Base-by-base conservation (phyloP, 1,140 invertebrate species). In the Drosophila suzukii region DNA sequence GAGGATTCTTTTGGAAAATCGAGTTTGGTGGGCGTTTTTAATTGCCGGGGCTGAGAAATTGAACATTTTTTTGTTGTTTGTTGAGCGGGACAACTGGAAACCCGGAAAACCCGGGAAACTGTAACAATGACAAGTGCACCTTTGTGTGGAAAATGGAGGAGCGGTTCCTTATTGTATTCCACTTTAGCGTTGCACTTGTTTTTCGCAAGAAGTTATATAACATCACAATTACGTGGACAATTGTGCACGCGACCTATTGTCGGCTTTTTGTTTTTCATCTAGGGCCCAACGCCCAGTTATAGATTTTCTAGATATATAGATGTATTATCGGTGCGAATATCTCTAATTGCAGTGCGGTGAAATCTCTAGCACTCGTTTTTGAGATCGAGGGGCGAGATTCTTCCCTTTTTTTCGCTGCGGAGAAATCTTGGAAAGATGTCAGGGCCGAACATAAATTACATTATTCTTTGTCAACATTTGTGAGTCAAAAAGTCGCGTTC, bases 391-490 rank as follows among this genome's bases (percentile, higher is more conserved):
- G 20, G 20, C 17, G 20, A 20, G 27, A 15, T 17, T 17, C 17
- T 24, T 11, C 38, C 20, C 39, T 8, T 12, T 44, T 20, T 44
- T 20, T 47, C 15, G 43, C 20, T 36, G 57, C 6, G 55, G 59
- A 53, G 53, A 59, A 74, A 67, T 59, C 56, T 17, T 53, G 44
- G 57, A 78, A 75, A 75, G 66, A 76, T 79, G 81, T 79, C 76
- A 76, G 49, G 67, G 58, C 44, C 59, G 27, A 65, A 89, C 79
- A 89, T 89, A 88, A 90, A 89, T 88, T 80, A 90, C 85, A 90
- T 90, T 90, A 81, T 90, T 90, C 86, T 78, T 83, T 90, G 85
- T 90, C 85, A 90, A 78, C 86, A 90, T 90, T 86, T 90, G 86
- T 90, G 78, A 90, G 85, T 85, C 86, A 90, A 90, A 86, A 86